Percentiles rank a stretch among this genome's conserved stretches.
These are phyloP conservation scores for Cryptotis parvus DNA, from an alignment of 2,113 vertebrate species.

Conservation along the genomic window DNA sequence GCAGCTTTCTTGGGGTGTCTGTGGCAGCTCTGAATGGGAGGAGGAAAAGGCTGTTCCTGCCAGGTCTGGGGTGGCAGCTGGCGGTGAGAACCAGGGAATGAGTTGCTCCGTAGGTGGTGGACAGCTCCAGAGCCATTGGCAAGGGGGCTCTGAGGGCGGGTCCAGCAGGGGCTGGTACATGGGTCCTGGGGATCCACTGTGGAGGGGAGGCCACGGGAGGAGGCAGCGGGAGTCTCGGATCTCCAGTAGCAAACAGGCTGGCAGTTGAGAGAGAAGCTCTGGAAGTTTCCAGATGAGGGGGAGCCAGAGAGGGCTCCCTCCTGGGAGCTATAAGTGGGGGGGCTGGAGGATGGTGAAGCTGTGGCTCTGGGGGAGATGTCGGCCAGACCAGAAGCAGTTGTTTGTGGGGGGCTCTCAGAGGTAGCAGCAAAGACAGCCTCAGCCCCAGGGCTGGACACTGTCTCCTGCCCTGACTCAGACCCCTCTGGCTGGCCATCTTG, in stretches of 20 bases:
- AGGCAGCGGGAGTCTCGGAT: not conserved
- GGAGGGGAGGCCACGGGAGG: not conserved
- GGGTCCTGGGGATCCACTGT: not conserved
- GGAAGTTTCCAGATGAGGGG: not conserved
- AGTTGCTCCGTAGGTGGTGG: conserved; percentile 61
- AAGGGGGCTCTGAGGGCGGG: not conserved
- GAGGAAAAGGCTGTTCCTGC: conserved; percentile 67
- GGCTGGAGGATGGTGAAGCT: no score
- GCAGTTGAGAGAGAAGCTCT: rapidly evolving
- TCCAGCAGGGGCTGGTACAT: not conserved
- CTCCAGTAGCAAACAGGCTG: not conserved
- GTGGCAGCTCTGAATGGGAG: conserved; percentile 70
- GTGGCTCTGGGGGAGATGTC: not conserved
- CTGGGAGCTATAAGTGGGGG: not conserved
- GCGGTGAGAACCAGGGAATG: conserved; percentile 51
- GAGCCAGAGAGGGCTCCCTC: conserved; percentile 8
- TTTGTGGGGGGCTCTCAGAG: not conserved
- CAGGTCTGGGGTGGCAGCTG: conserved; percentile 48
- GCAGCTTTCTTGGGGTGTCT: conserved; percentile 47
- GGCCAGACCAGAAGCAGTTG: not conserved
- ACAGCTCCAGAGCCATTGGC: rapidly evolving
- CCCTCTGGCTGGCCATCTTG: conserved; percentile 17
- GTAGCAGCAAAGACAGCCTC: not conserved
- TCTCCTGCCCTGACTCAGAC: not conserved
- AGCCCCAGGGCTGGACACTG: not conserved